These are phyloP conservation scores for Nasua narica DNA, from an alignment of 2,797 vertebrate species.

Conservation along the genomic window DNA sequence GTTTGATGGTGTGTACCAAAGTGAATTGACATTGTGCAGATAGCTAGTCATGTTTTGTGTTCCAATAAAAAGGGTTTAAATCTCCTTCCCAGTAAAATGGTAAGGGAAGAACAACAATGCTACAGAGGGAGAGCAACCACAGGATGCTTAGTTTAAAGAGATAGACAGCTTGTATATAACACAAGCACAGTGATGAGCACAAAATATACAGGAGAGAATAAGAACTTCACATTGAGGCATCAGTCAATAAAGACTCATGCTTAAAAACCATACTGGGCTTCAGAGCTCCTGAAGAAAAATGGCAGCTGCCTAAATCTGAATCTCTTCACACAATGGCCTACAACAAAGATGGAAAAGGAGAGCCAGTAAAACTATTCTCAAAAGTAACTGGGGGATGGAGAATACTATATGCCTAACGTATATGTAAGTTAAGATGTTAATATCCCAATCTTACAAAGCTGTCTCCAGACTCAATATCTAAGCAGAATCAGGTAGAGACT, in stretches of 20 bases:
- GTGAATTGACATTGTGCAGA: background rate
- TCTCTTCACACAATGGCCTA: background rate
- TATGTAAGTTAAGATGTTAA: background rate
- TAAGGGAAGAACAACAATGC: background rate
- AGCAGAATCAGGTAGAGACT: background rate
- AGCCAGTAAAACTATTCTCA: background rate
- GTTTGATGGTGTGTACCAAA: background rate
- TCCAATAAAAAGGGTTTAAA: slow-evolving; percentile 42
- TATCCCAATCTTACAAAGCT: background rate
- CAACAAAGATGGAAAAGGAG: background rate
- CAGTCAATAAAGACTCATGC: background rate
- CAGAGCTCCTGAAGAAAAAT: background rate
- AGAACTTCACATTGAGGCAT: background rate
- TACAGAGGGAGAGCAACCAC: background rate
- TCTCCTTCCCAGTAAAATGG: background rate
- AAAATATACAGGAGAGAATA: background rate
- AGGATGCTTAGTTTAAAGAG: background rate
- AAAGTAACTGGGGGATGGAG: background rate
- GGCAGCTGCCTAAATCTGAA: background rate
- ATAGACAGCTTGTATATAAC: background rate
- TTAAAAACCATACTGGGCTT: background rate
- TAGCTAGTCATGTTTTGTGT: background rate
- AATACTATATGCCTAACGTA: background rate
- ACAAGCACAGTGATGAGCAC: background rate
- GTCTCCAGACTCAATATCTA: background rate